Evolutionary conservation across 2,888 invertebrate species (phyloP).

Genomic region (Mallateleia sp.): DNA sequence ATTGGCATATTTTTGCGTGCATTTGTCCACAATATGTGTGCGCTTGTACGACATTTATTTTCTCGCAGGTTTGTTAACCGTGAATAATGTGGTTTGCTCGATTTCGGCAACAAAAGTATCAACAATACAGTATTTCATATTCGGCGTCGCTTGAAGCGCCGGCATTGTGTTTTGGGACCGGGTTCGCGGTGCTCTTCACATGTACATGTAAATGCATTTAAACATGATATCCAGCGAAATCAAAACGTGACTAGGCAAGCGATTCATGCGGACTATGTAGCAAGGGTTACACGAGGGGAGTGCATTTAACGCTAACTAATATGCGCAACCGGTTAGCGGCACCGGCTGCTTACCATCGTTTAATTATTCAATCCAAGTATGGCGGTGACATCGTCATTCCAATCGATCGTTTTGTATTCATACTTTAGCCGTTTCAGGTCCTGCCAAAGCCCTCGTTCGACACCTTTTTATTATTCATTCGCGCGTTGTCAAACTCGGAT

Average conservation of each 20-base stretch:
- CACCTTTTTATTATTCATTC: constrained; percentile 20
- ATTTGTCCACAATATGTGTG: too few species aligned
- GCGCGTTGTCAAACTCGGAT: constrained; percentile 2
- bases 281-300: constrained; percentile 12
- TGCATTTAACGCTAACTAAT: constrained; percentile 59
- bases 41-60: too few species aligned
- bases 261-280: constrained; percentile 8
- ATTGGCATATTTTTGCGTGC: too few species aligned
- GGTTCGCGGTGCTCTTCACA: too few species aligned
- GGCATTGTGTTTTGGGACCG: too few species aligned
- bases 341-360: constrained; percentile 43
- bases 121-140: too few species aligned
- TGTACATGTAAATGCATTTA: constrained; percentile 43
- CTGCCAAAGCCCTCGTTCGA: not conserved
- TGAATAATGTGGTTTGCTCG: too few species aligned
- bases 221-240: constrained; percentile 56
- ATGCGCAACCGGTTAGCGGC: constrained; percentile 52
- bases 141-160: too few species aligned
- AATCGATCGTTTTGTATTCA: constrained; percentile 45
- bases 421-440: not conserved
- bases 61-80: too few species aligned
- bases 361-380: constrained; percentile 49
- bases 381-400: constrained; percentile 8
- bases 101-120: too few species aligned
- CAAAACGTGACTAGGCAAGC: constrained; percentile 52